These are phyloP conservation scores for Oikopleura dioica DNA, from an alignment of 23 tunicate species.

Conservation along the genomic window DNA sequence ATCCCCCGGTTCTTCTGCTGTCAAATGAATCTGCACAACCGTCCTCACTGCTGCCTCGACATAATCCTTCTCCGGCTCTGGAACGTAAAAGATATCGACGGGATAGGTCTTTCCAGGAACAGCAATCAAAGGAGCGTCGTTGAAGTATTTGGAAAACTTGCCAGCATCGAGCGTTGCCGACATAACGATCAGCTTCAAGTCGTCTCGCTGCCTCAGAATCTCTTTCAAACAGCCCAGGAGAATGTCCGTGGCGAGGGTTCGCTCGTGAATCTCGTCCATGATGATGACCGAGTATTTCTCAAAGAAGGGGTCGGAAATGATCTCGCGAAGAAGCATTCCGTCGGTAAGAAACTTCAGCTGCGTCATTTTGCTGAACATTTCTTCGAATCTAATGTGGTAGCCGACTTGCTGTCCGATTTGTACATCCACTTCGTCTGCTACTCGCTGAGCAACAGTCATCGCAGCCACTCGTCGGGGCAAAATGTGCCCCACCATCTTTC, in stretches of 20 bases:
- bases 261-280: constrained; percentile 93
- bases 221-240: constrained; percentile 80
- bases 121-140: constrained; percentile 69
- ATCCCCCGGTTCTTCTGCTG: constrained; percentile 79
- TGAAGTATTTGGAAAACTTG: constrained; percentile 70
- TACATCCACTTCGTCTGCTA: constrained; percentile 96
- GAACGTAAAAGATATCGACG: constrained; percentile 83
- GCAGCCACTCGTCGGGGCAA: constrained; percentile 97
- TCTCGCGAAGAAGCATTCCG: constrained; percentile 89
- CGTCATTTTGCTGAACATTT: constrained; percentile 40
- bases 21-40: constrained; percentile 77
- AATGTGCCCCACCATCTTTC: constrained; percentile 70
- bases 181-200: constrained; percentile 76
- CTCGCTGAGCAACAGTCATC: constrained; percentile 96
- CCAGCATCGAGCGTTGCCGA: constrained; percentile 98
- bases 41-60: constrained; percentile 88
- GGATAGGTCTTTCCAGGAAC: constrained; percentile 89
- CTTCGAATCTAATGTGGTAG: constrained; percentile 88
- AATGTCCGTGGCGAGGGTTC: constrained; percentile 82
- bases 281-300: constrained; percentile 67
- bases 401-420: constrained; percentile 85
- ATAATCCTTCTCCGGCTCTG: constrained; percentile 90
- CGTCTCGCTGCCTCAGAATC: constrained; percentile 65
- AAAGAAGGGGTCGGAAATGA: constrained; percentile 92
- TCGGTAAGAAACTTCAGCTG: constrained; percentile 84